A percentile compares a stretch with the other conserved stretches of the same genome.
phyloP scores from a whole-genome alignment of 2,888 invertebrate species.

The Agrotis clavis region DNA sequence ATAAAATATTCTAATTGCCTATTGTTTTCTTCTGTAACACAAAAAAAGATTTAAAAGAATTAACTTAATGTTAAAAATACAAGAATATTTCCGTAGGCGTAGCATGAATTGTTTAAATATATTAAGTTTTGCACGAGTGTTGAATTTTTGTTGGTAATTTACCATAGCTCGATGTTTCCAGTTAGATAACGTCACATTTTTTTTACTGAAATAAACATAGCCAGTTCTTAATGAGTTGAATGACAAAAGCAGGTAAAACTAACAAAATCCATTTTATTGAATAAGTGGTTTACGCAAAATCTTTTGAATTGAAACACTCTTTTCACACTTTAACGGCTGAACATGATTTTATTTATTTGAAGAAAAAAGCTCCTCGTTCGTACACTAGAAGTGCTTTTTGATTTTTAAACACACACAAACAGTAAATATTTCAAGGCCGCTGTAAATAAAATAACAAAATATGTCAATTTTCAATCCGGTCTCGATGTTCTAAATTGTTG shows the following conservation, averaged over 20 bases:
- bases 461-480: too few relatives aligned
- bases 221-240: neutral
- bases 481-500: too few relatives aligned
- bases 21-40: constrained; percentile 23
- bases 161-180: neutral
- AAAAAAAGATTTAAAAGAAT: neutral
- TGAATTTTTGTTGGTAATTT: constrained; percentile 16
- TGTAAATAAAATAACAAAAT: too few relatives aligned
- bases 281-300: neutral
- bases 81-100: constrained; percentile 1
- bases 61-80: neutral
- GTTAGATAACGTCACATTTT: neutral
- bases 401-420: too few relatives aligned
- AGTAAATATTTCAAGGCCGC: too few relatives aligned
- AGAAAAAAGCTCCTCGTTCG: too few relatives aligned
- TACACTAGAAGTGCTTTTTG: too few relatives aligned
- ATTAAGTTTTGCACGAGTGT: constrained; percentile 2
- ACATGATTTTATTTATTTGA: too few relatives aligned
- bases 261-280: neutral
- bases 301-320: neutral
- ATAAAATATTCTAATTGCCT: constrained; percentile 27
- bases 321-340: neutral
- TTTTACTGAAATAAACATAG: neutral
- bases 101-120: constrained; percentile 24
- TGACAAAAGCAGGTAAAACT: neutral